A percentile compares a stretch with the other conserved stretches of the same genome.
These are phyloP conservation scores for Hyppa rectilinea DNA, from an alignment of 2,888 invertebrate genomes.

Conservation along the genomic window DNA sequence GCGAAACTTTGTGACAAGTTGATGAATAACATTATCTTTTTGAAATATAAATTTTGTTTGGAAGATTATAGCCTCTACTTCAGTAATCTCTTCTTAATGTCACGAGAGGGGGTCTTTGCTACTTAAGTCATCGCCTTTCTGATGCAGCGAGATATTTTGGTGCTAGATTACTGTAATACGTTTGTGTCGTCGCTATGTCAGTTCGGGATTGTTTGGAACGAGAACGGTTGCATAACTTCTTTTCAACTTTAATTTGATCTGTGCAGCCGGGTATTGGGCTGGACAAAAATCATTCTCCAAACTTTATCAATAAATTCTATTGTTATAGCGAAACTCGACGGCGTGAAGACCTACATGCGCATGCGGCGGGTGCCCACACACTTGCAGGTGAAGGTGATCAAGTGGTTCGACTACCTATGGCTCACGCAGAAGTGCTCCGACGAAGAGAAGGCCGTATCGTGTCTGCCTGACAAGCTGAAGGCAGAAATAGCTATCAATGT, in stretches of 20 bases:
- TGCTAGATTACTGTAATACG: background rate
- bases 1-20: conserved; percentile 52
- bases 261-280: background rate
- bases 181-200: background rate
- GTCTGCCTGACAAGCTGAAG: conserved; percentile 99
- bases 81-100: conserved; percentile 40
- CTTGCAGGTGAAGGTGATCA: conserved; percentile 98
- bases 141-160: conserved; percentile 9
- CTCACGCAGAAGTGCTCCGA: conserved; percentile 99
- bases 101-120: conserved; percentile 20
- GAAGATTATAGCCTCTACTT: conserved; percentile 22
- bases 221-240: background rate
- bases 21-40: conserved; percentile 57
- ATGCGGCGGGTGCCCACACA: conserved; percentile 98
- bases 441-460: conserved; percentile 98
- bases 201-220: background rate
- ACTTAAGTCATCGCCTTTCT: conserved; percentile 14
- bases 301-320: conserved; percentile 21
- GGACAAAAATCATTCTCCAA: background rate
- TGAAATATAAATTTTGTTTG: conserved; percentile 54
- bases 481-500: conserved; percentile 99
- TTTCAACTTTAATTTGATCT: too few species aligned
- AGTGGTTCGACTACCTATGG: conserved; percentile 99
- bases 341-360: conserved; percentile 99
- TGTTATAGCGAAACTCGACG: conserved; percentile 98